These are phyloP conservation scores for Chelonia mydas DNA, from an alignment of 2,797 vertebrate genomes.

Conservation along the genomic window DNA sequence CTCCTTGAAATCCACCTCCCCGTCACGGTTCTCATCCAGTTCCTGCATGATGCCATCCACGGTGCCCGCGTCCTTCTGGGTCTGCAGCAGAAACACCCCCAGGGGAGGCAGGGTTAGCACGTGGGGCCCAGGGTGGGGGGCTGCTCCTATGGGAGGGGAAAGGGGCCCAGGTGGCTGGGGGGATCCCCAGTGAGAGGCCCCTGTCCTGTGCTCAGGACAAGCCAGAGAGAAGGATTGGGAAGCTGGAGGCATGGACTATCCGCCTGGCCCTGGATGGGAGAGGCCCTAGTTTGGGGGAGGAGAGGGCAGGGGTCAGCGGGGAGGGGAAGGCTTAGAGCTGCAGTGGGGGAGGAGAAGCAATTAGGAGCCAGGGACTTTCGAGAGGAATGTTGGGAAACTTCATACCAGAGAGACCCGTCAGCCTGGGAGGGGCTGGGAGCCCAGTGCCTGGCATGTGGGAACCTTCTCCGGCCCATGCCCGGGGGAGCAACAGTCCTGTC, in stretches of 20 bases:
- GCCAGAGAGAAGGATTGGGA: no score
- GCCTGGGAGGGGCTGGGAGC: neutral
- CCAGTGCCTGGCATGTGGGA: neutral
- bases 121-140: no score
- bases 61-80: conserved; percentile 82
- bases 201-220: no score
- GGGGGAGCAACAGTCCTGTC: neutral
- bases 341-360: neutral
- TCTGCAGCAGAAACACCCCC: conserved; percentile 60
- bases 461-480: neutral
- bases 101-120: neutral
- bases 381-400: neutral
- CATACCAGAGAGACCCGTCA: neutral
- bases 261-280: no score
- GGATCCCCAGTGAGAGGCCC: no score
- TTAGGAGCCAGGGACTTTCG: neutral
- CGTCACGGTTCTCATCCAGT: conserved; percentile 91
- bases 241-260: no score
- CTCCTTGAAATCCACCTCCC: conserved; percentile 94
- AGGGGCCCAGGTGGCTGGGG: neutral
- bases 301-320: neutral
- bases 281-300: neutral
- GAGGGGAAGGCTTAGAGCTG: neutral
- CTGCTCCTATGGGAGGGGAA: no score
- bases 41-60: conserved; percentile 92